Evolutionary conservation across 1,140 invertebrate genomes (phyloP).

Genomic region (Cecropterus lyciades): DNA sequence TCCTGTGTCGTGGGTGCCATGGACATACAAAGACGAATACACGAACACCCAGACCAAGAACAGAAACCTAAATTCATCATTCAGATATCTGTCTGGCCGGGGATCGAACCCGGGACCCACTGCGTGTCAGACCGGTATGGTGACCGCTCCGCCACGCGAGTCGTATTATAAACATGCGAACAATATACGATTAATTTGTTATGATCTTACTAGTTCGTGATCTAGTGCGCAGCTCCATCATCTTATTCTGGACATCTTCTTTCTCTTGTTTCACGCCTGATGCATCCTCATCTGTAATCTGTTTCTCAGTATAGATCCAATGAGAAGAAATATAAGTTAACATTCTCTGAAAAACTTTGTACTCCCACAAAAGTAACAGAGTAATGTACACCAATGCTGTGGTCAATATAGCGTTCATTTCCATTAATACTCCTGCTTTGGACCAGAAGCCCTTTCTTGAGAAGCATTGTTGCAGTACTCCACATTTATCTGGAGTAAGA

Average conservation of each 20-base stretch:
- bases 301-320: conserved; percentile 38
- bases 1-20: no score
- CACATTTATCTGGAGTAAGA: conserved; percentile 64
- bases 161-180: no score
- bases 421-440: conserved; percentile 49
- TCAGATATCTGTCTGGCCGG: no score
- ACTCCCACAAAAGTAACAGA: conserved; percentile 62
- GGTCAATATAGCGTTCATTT: conserved; percentile 52
- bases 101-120: no score
- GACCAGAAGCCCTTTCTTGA: conserved; percentile 50
- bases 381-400: conserved; percentile 47
- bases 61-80: no score
- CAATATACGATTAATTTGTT: no score
- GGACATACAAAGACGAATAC: no score
- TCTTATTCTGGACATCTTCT: conserved; percentile 51
- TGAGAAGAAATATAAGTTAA: conserved; percentile 37
- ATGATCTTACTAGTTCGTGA: conserved; percentile 38
- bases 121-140: no score
- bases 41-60: no score
- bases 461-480: conserved; percentile 68
- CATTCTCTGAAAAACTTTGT: conserved; percentile 52
- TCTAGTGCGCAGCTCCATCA: conserved; percentile 40
- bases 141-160: no score
- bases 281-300: conserved; percentile 23
- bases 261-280: conserved; percentile 49